Conservation (phyloP, 2,113 vertebrate species). For the Pipra filicauda region DNA sequence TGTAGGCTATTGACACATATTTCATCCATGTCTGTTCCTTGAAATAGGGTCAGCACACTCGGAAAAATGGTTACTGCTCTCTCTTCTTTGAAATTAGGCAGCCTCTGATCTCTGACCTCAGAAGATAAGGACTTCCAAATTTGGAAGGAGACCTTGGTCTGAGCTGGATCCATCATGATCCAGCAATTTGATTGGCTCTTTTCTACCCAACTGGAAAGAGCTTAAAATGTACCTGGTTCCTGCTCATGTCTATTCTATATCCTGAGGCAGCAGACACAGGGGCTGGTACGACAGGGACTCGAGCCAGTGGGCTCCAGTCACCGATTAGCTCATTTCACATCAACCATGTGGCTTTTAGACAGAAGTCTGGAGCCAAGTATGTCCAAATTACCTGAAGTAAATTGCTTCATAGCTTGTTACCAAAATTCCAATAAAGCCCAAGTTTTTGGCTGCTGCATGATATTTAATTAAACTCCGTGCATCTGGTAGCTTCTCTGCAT, state of each 20-base stretch:
- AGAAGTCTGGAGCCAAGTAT: constrained; percentile 28
- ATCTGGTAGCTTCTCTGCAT: background rate
- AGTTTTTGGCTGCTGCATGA: constrained; percentile 18
- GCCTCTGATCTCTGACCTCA: background rate
- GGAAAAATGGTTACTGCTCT: background rate
- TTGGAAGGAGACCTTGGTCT: background rate
- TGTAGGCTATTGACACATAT: background rate
- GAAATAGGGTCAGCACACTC: background rate
- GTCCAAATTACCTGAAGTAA: constrained; percentile 51
- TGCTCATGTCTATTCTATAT: background rate
- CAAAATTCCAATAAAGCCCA: constrained; percentile 4
- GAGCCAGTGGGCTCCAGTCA: background rate
- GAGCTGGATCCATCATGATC: background rate
- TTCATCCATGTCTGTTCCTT: background rate
- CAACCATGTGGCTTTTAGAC: constrained; percentile 31
- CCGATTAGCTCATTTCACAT: constrained; percentile 4
- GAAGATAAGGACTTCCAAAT: background rate
- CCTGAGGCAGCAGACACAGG: background rate
- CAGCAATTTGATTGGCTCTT: background rate
- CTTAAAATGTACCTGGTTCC: background rate
- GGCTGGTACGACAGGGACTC: background rate
- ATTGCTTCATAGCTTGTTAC: constrained; percentile 44
- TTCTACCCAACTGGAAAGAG: background rate
- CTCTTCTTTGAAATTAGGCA: background rate
- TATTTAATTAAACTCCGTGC: constrained; percentile 46